Evolutionary conservation across 2,888 invertebrate genomes (phyloP).

Genomic region (Druceiella hillmani): DNA sequence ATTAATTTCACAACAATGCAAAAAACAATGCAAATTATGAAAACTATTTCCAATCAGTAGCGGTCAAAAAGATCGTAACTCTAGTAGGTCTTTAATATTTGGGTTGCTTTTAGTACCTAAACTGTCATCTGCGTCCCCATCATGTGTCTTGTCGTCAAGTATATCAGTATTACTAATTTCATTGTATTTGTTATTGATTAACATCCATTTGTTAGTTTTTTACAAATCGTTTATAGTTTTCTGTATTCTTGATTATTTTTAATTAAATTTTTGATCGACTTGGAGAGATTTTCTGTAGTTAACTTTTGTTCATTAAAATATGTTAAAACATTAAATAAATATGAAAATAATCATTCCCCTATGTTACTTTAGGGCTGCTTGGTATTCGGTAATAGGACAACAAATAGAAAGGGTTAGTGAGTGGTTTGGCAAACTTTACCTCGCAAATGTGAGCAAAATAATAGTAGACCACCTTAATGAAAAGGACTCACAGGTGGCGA

Average conservation of each 20-base stretch:
- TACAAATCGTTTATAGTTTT: too few relatives aligned
- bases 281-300: conserved; percentile 1
- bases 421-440: conserved; percentile 48
- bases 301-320: neutral
- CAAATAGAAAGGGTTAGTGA: conserved; percentile 52
- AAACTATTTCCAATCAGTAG: too few relatives aligned
- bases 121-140: too few relatives aligned
- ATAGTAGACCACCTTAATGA: conserved; percentile 64
- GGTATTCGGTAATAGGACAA: conserved; percentile 60
- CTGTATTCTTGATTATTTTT: neutral
- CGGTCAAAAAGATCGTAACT: too few relatives aligned
- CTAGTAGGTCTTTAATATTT: too few relatives aligned
- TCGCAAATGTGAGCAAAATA: conserved; percentile 49
- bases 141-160: too few relatives aligned
- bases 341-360: neutral
- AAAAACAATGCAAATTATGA: too few relatives aligned
- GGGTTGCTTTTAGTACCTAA: too few relatives aligned
- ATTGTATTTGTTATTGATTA: too few relatives aligned
- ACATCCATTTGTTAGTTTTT: too few relatives aligned
- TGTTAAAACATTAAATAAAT: conserved; percentile 1
- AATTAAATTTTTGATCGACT: neutral
- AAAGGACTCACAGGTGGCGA: conserved; percentile 59
- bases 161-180: too few relatives aligned
- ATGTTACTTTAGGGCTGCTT: conserved; percentile 48
- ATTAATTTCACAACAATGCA: neutral